Evolutionary conservation across 2,797 vertebrate genomes (phyloP).

Genomic region (Karalla daura): DNA sequence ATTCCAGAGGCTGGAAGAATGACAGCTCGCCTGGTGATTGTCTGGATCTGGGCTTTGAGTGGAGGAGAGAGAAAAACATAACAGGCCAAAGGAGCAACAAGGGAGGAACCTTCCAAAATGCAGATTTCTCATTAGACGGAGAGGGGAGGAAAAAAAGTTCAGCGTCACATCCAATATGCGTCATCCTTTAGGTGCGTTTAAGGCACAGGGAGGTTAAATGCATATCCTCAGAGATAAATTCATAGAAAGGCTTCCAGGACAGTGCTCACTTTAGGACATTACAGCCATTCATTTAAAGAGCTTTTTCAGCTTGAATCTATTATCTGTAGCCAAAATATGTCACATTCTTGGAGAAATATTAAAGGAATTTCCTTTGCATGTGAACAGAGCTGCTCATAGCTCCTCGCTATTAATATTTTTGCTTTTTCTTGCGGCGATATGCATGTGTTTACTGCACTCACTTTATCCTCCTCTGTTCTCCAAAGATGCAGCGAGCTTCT

Average conservation of each 20-base stretch:
- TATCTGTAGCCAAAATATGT: conserved; percentile 48
- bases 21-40: conserved; percentile 79
- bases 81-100: conserved; percentile 65
- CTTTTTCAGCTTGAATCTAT: conserved; percentile 52
- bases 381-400: conserved; percentile 22
- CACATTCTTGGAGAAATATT: conserved; percentile 47
- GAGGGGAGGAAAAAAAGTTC: conserved; percentile 1
- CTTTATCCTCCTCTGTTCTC: not conserved
- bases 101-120: conserved; percentile 59
- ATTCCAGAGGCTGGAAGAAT: conserved; percentile 74
- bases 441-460: not conserved
- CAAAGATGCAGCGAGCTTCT: conserved; percentile 19
- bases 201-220: not conserved
- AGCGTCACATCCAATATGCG: conserved; percentile 22
- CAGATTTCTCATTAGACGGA: conserved; percentile 46
- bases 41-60: conserved; percentile 67
- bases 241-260: not conserved
- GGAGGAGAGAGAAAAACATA: conserved; percentile 60
- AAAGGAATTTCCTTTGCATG: conserved; percentile 37
- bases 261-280: conserved; percentile 38
- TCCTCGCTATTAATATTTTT: too few relatives aligned
- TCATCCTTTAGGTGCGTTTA: conserved; percentile 15
- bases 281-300: conserved; percentile 41
- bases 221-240: conserved; percentile 1
- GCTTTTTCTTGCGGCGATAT: conserved; percentile 5